A percentile compares a stretch with the other conserved stretches of the same genome.
These are phyloP conservation scores for Seira ritae DNA, from an alignment of 2,888 invertebrate genomes.

Conservation along the genomic window DNA sequence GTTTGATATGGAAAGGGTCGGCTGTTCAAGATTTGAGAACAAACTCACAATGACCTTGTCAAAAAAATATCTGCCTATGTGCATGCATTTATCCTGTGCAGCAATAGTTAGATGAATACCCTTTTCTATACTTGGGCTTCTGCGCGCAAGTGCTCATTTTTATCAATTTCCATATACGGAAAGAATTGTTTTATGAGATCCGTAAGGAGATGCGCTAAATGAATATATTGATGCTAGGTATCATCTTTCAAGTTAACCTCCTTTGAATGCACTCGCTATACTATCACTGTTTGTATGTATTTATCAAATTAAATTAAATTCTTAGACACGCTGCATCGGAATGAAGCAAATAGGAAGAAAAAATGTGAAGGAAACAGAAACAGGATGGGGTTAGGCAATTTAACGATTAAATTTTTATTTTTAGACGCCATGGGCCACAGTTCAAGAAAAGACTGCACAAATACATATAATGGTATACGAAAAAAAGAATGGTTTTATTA, in stretches of 20 bases:
- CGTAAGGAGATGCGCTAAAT: background rate
- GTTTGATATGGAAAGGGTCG: slow-evolving; percentile 4
- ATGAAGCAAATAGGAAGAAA: background rate
- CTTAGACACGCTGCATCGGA: too few relatives aligned
- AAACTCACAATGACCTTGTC: background rate
- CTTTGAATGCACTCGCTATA: too few relatives aligned
- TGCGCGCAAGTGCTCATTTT: background rate
- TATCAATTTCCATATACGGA: background rate
- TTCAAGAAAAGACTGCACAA: background rate
- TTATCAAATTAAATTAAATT: background rate
- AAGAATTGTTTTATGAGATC: background rate
- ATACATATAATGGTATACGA: background rate
- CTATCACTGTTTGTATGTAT: background rate
- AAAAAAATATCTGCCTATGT: too few relatives aligned
- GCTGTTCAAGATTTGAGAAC: background rate
- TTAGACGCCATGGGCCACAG: background rate
- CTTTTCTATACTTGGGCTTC: slow-evolving; percentile 49
- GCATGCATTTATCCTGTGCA: too few relatives aligned
- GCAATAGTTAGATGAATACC: slow-evolving; percentile 45
- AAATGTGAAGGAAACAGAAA: background rate
- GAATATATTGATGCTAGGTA: background rate
- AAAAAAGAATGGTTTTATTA: background rate
- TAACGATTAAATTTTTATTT: background rate
- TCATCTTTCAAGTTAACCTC: too few relatives aligned
- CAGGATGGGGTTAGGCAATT: background rate